A percentile compares a stretch with the other conserved stretches of the same genome.
phyloP scores from a whole-genome alignment of 2,113 vertebrate genomes.

The Aix galericulata region DNA sequence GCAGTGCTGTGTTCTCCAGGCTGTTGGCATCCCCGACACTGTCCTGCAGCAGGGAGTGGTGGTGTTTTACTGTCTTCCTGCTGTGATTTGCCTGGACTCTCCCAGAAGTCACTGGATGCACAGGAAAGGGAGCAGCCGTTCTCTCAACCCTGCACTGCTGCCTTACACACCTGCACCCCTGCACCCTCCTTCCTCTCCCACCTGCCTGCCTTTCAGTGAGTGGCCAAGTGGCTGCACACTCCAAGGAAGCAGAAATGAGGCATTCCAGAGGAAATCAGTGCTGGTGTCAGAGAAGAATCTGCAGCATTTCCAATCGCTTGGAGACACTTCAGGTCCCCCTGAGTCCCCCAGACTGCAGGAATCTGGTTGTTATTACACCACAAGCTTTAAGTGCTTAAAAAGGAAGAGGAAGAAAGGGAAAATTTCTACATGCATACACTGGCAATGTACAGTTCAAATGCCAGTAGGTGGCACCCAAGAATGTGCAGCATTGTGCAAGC shows the following conservation, averaged over 20 bases:
- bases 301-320: fast-evolving
- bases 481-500: not conserved
- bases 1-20: fast-evolving
- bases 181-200: fast-evolving
- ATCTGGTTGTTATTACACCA: fast-evolving
- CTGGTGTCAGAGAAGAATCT: fast-evolving
- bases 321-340: too few relatives aligned
- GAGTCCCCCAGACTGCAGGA: not conserved
- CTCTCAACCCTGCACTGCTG: fast-evolving
- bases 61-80: fast-evolving
- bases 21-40: too few relatives aligned
- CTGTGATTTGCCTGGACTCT: not conserved
- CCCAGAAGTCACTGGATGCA: fast-evolving
- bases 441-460: not conserved
- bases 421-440: fast-evolving
- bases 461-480: conserved; percentile 54
- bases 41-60: fast-evolving
- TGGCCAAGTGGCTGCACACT: fast-evolving
- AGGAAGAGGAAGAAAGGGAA: too few relatives aligned
- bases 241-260: fast-evolving
- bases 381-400: fast-evolving
- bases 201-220: fast-evolving
- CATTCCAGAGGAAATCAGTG: fast-evolving
- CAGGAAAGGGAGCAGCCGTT: fast-evolving
- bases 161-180: fast-evolving